Conservation (phyloP, 2,113 vertebrate species). For the Mirounga angustirostris region DNA sequence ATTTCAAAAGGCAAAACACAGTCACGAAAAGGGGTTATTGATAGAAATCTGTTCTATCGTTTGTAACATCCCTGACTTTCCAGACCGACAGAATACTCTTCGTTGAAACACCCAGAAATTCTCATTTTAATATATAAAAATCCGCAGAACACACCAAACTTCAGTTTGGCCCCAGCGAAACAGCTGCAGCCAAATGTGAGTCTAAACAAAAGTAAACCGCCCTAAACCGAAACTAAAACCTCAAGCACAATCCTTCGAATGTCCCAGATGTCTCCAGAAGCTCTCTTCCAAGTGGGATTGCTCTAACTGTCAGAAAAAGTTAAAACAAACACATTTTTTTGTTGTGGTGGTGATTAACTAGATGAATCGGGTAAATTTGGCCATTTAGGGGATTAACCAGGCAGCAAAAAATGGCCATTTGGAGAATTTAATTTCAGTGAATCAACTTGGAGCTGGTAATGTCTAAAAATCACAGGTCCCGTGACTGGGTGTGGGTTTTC, state of each 20-base stretch:
- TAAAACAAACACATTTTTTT: not conserved
- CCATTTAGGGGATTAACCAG: not conserved
- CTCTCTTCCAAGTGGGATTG: not conserved
- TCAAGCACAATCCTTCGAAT: not conserved
- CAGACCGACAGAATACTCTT: not conserved
- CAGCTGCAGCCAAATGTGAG: not conserved
- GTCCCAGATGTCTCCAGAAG: not conserved
- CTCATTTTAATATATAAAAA: not conserved
- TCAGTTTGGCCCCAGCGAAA: not conserved
- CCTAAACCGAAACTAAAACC: not conserved
- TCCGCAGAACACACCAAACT: not conserved
- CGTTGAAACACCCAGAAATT: not conserved
- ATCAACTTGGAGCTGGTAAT: not conserved
- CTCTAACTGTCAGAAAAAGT: not conserved
- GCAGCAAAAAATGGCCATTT: too few species aligned
- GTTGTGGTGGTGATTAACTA: not conserved
- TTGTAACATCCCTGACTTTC: not conserved
- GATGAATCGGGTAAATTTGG: not conserved
- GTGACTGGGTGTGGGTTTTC: not conserved
- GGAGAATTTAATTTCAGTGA: not conserved
- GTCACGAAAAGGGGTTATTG: not conserved
- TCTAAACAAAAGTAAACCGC: not conserved
- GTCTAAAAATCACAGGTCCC: accelerated
- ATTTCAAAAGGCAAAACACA: not conserved
- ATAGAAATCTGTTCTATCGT: not conserved